Percentiles rank a stretch among this genome's conserved stretches.
Conservation (phyloP, 1,140 invertebrate genomes). For the Lethocerus indicus region DNA sequence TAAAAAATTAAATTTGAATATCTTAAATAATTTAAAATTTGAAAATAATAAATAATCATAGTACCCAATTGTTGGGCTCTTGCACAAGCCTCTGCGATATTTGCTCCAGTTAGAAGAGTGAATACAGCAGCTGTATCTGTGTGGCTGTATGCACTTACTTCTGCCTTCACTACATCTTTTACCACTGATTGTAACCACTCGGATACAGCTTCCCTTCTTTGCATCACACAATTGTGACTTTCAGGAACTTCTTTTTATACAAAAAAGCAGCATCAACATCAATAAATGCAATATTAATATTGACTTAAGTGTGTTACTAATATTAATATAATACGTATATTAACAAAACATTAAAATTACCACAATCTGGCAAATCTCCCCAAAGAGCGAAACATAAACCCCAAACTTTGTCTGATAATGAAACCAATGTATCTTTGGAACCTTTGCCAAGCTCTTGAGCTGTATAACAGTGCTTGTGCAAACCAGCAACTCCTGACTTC, state of each 20-base stretch:
- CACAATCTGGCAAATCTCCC: slow-evolving; percentile 37
- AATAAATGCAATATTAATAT: no score
- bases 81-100: slow-evolving; percentile 27
- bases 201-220: slow-evolving; percentile 38
- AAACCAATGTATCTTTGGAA: slow-evolving; percentile 20
- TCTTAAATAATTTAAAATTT: no score
- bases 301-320: no score
- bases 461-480: slow-evolving; percentile 31
- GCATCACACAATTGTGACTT: slow-evolving; percentile 23
- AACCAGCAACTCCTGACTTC: slow-evolving; percentile 21
- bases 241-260: slow-evolving; percentile 6
- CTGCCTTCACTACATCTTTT: slow-evolving; percentile 21
- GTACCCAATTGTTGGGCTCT: slow-evolving; percentile 23
- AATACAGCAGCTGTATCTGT: slow-evolving; percentile 14
- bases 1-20: no score
- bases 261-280: no score
- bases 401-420: slow-evolving; percentile 46
- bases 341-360: no score
- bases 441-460: slow-evolving; percentile 25
- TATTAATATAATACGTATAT: no score
- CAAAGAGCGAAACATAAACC: slow-evolving; percentile 65
- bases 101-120: slow-evolving; percentile 24
- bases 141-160: slow-evolving; percentile 20
- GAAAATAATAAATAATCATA: no score
- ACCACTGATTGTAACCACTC: slow-evolving; percentile 37